A percentile compares a stretch with the other conserved stretches of the same genome.
Evolutionary conservation across 1,140 invertebrate species (phyloP).

Genomic region (Neoseiulus cucumeris): DNA sequence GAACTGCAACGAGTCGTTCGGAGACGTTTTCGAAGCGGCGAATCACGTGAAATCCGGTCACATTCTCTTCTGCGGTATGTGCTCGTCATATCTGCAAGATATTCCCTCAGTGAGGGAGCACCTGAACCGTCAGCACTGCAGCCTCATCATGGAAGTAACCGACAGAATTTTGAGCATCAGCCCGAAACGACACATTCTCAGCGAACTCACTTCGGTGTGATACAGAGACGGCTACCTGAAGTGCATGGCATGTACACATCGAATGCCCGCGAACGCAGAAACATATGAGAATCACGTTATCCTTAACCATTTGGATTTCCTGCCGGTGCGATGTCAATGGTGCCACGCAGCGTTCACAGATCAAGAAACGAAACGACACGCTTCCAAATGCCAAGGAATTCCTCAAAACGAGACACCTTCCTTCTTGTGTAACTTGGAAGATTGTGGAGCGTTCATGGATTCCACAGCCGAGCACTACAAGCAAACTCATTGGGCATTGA

Average conservation of each 20-base stretch:
- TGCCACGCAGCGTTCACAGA: neutral
- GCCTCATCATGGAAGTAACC: neutral
- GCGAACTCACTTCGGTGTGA: neutral
- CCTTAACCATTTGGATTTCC: neutral
- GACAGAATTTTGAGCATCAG: constrained; percentile 5
- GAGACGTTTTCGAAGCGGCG: neutral
- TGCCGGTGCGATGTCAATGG: neutral
- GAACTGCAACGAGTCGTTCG: neutral
- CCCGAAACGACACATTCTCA: neutral
- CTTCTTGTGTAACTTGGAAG: neutral
- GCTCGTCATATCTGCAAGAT: neutral
- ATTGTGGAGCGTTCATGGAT: neutral
- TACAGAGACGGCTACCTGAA: neutral
- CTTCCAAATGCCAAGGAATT: neutral
- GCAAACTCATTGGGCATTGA: neutral
- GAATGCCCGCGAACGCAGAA: neutral
- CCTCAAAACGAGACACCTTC: neutral
- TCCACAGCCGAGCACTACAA: neutral
- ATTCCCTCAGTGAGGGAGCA: neutral
- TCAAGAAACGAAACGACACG: neutral
- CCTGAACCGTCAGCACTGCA: neutral
- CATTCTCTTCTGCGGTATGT: neutral
- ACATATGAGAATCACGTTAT: neutral
- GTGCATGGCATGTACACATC: neutral
- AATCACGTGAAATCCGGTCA: neutral